These are phyloP conservation scores for Gephyroberyx darwinii DNA, from an alignment of 2,797 vertebrate species.

Conservation along the genomic window DNA sequence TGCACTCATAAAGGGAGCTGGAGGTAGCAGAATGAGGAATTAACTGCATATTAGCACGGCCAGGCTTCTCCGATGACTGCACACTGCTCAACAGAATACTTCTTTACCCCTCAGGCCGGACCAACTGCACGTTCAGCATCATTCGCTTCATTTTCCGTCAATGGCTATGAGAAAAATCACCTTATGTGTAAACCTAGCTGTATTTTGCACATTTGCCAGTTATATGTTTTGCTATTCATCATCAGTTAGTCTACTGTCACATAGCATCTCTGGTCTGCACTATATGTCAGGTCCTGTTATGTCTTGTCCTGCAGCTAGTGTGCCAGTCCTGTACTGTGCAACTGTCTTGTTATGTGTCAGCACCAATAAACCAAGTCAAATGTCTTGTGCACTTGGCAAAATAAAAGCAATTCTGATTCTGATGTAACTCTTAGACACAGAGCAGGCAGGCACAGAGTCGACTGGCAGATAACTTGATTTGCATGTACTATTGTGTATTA, in stretches of 20 bases:
- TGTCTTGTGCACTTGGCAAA: constrained; percentile 11
- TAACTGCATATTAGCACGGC: constrained; percentile 64
- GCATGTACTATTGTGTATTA: not conserved
- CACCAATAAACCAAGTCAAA: constrained; percentile 8
- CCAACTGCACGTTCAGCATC: constrained; percentile 11
- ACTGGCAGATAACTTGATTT: not conserved
- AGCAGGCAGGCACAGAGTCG: not conserved
- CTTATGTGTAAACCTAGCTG: no score
- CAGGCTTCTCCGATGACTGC: constrained; percentile 59
- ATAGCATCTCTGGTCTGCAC: no score
- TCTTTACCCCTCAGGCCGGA: constrained; percentile 22
- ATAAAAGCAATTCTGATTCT: not conserved
- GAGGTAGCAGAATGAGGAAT: constrained; percentile 68
- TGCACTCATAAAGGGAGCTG: constrained; percentile 72
- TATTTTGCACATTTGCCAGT: not conserved
- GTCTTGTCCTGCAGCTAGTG: no score
- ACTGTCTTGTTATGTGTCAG: no score
- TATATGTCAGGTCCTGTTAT: no score
- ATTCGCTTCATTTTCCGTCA: not conserved
- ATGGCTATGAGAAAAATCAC: not conserved
- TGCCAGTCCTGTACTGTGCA: no score
- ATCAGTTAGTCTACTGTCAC: no score
- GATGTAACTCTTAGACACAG: not conserved
- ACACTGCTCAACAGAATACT: constrained; percentile 40
- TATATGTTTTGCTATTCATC: not conserved